Base-by-base conservation (phyloP, 2,113 vertebrate genomes). In the Ia io region DNA sequence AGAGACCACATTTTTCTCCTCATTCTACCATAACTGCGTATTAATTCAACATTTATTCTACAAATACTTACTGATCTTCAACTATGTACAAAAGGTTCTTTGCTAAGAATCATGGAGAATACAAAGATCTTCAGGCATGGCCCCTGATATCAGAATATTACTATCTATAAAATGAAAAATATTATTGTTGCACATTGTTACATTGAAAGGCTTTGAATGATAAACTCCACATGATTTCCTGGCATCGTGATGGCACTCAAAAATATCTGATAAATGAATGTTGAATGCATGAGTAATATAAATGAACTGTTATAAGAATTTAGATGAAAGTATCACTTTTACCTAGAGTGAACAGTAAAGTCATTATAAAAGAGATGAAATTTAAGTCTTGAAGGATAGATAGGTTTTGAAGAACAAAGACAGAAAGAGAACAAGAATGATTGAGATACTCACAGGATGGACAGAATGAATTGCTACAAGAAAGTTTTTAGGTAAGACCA, bases 11-110 rank as follows among this genome's bases (percentile, higher is more conserved):
- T 90, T 83, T 87, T 61, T 69, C n/a, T 69, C n/a, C 6, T 63
- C 42, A 65, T 1, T 17, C 1, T 87, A 49, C 73, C 44, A 95
- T 30, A 88, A 16, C 18, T 89, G 10, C 14, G 78, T 93, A 47
- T 83, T 63, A 83, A 76, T 53, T 95, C 32, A 95, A 69, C 78
- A 80, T 84, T 96, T 93, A 87, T 56, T 83, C 18, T 95, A 77
- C 42, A 88, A 92, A 79, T 79, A 37, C 14, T 80, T 93, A 84
- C 25, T 79, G 30, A 84, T 51, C 70, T 76, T 59, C 47, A 79
- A 35, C 84, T 86, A 86, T 88, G 53, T 51, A 84, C 32, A 96
- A 94, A 91, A 87, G 18, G 1, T 16, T 77, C 18, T 82, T 59
- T 90, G 49, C 37, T 86, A 73, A 77, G 28, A 12, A 10, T 25